Base-by-base conservation (phyloP, 2,888 invertebrate genomes). In the Seira musarum region DNA sequence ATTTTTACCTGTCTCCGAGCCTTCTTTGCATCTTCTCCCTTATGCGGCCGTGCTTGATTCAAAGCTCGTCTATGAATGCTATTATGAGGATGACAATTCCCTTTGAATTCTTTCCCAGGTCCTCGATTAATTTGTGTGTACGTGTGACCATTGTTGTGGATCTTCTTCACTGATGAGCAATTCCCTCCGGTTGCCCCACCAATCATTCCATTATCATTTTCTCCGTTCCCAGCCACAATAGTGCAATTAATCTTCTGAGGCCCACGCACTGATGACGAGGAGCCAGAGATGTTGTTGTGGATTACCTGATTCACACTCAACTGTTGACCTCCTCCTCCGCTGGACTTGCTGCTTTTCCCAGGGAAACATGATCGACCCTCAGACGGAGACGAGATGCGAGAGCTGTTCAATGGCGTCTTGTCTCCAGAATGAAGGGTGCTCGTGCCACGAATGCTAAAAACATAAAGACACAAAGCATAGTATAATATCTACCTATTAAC, bases 1-100 rank as follows among this genome's bases (percentile, higher is more conserved):
- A n/a, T n/a, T n/a, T n/a, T n/a, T n/a, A 88, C 88, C 87, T 88
- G 88, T 84, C 88, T 87, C 57, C 88, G 69, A 2, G 88, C 87
- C 70, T 83, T 87, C 76, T 87, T 88, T 1, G 87, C 88, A 71
- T 88, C 88, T 25, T 88, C 87, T 61, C 85, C 86, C 72, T 86
- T 87, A 73, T 84, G 81, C 10, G 81, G 79, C 19, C 84, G 80
- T 21, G 73, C 40, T 53, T 73, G 82, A 60, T 80, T 81, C 21
- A 79, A 77, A 22, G 74, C 72, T 40, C 81, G 57, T 40, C 83
- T 17, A 21, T 60, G 60, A 6, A 60, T 13, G 64, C 64, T 77
- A 77, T n/a, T 80, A 40, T 60, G 63, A 53, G 61, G 46, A 61
- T 64, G 60, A 60, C 21, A 21, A 13, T 19, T 21, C 21, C 22